Evolutionary conservation across 2,797 vertebrate species (phyloP), one percentile per base, ranked within the genome.

Genomic region (Siniperca obscura): DNA sequence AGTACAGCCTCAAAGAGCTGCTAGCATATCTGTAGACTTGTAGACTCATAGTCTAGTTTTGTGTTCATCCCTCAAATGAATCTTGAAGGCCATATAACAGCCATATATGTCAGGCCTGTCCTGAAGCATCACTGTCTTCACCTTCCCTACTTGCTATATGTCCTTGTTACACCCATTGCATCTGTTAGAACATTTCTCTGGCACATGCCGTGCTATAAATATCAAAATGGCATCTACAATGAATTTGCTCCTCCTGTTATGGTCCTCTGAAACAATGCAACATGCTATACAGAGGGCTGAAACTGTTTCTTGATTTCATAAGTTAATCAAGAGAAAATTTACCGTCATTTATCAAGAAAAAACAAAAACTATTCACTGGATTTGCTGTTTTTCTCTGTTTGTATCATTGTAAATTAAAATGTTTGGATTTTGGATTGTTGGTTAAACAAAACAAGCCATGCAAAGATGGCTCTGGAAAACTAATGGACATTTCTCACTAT

Each of bases 131-230:
- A 85, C 77, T 74, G 74, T 85, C 84, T 82, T 84, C 83, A 84
- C 83, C 80, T 86, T 80, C 71, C 22, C 68, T 69, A 27, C 64
- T 73, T 30, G 36, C 78, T 82, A 40, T 80, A 67, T 70, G 74
- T 86, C 87, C 78, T 82, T 84, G 86, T 84, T 87, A 62, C 82
- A 74, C 61, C 75, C 70, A 27, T 72, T 78, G 84, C 90, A 90
- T 92, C 82, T 86, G 82, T 82, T 86, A 82, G 76, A 82, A 87
- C 74, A 82, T 84, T 88, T 88, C 77, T 75, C 59, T 73, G 70
- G 64, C 87, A 81, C 83, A 81, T 79, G 52, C 74, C 67, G 75
- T 38, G 81, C 84, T 93, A 91, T 90, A 90, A 91, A 93, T 93
- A 91, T 85, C 72, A 65, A 71, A 72, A n/a, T 70, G 73, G 55